Evolutionary conservation across 1,140 invertebrate genomes (phyloP), one percentile per base, ranked within the genome.

Genomic region (Choristoneura fumiferana): DNA sequence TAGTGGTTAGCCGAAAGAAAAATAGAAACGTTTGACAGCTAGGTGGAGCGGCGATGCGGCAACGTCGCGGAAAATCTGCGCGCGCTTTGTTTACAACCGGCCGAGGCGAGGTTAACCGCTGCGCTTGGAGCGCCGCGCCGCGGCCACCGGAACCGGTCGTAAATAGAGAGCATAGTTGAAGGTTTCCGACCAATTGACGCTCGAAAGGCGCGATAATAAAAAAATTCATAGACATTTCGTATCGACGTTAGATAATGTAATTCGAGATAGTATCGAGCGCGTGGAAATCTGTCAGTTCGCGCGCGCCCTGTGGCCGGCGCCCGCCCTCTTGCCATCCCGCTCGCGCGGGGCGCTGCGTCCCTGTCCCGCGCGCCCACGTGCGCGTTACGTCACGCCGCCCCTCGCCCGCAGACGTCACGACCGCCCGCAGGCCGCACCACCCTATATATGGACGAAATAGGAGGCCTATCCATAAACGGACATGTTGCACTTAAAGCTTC

Each of bases 181-280:
- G 45, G 45, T 43, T n/a, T 22, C n/a, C 10, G 12, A 52, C 12
- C 38, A 39, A 14, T 17, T 29, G 22, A 6, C 6, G 22, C 2
- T 29, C 22, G 2, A 2, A 6, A 38, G 13, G 10, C 37, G 10
- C 4, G 13, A 13, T n/a, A n/a, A n/a, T n/a, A n/a, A n/a, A n/a
- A n/a, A n/a, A n/a, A n/a, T n/a, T n/a, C n/a, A n/a, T n/a, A n/a
- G n/a, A n/a, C n/a, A n/a, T n/a, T n/a, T n/a, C n/a, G n/a, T n/a
- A n/a, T n/a, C n/a, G n/a, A n/a, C n/a, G n/a, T 29, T 49, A 68
- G 64, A 71, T 79, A 79, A 82, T 78, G 73, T 74, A 70, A 77
- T 83, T 79, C 74, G 69, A 82, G 84, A 84, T 84, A 63, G 77
- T 84, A 84, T 84, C 79, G 81, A 84, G 73, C 81, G 81, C 72